phyloP scores from a whole-genome alignment of 2,797 vertebrate genomes.

The Aphelocoma californica region DNA sequence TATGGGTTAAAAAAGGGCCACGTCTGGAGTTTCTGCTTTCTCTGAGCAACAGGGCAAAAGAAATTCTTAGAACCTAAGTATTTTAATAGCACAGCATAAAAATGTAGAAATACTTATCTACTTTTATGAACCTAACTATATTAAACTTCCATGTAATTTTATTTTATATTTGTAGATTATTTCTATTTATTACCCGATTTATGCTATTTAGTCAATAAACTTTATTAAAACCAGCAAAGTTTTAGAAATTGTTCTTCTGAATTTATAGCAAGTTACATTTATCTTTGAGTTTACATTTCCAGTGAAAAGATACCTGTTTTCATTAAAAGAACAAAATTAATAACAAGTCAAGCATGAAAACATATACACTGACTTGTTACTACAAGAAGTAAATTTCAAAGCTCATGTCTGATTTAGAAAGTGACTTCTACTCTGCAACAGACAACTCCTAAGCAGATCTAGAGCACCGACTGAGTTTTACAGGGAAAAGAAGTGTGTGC shows the following conservation, averaged over 20 bases:
- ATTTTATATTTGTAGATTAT: background rate
- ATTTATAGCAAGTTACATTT: background rate
- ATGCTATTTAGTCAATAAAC: background rate
- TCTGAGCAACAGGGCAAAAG: background rate
- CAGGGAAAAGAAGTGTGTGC: background rate
- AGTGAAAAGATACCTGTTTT: background rate
- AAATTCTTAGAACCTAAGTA: background rate
- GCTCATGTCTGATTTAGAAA: background rate
- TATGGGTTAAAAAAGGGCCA: background rate
- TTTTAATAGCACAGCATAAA: background rate
- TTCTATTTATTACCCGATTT: background rate
- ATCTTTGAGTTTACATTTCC: background rate
- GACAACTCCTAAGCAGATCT: background rate
- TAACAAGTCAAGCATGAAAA: background rate
- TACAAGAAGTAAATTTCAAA: background rate
- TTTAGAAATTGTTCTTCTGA: background rate
- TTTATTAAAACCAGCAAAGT: background rate
- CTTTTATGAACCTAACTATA: background rate
- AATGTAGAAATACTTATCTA: background rate
- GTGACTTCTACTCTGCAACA: background rate
- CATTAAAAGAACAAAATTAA: background rate
- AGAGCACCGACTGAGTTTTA: background rate
- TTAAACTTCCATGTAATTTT: background rate
- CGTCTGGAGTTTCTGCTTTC: rapidly evolving
- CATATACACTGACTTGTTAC: background rate